Evolutionary conservation across 2,797 vertebrate genomes (phyloP), one percentile per base, ranked within the genome.

Genomic region (Sebastes glaucus): DNA sequence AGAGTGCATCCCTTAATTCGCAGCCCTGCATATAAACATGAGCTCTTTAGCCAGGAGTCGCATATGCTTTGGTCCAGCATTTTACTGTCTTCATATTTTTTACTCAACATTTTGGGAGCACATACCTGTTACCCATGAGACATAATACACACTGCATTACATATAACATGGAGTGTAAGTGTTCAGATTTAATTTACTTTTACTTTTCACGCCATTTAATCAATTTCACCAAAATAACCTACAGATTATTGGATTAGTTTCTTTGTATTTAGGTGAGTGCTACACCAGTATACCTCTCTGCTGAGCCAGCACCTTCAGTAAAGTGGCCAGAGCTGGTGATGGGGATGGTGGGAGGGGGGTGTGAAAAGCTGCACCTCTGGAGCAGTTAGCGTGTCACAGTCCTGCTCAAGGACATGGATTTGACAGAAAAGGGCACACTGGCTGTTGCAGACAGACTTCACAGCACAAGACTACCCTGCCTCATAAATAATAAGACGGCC

Each of bases 391-490:
- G 0, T 71, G 20, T 81, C 49, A 22, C 23, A 28, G 74, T 49
- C 46, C 22, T 1, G 27, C 72, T 89, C 84, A 90, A 92, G 87
- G 88, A 76, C 84, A 53, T 35, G 1, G 42, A 59, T 71, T 22
- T 42, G 52, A 85, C 70, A 53, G 70, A 66, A 59, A 76, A 83
- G 76, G 80, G 69, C 78, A 73, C 38, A 62, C 35, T 5, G 30
- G 30, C 65, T 82, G 64, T 18, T 84, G 74, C 56, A 57, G 30
- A 35, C 14, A 38, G 81, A 69, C 65, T 68, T 66, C 73, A 60
- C 62, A 64, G 10, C 42, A 52, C 27, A 16, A 28, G 10, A 18
- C 55, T 18, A n/a, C 42, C 30, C 20, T 16, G 30, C 59, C 7
- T 60, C 38, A 63, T 27, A 20, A 60, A 66, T 27, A 22, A 74